Evolutionary conservation across 92 coral and sea anemone genomes (phyloP).

Genomic region (Siderastrea siderea): DNA sequence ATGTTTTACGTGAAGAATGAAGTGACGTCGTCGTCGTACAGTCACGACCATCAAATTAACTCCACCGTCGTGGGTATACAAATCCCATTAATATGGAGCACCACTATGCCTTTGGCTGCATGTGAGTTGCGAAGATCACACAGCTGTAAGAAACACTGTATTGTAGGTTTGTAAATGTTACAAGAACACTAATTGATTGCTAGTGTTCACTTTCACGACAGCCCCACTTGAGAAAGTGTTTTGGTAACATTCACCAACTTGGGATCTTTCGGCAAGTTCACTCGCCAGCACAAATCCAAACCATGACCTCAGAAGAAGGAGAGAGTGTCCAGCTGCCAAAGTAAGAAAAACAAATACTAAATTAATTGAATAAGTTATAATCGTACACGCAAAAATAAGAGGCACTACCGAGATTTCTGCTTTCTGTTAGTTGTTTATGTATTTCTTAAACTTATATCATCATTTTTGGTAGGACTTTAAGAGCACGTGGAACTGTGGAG

Average conservation of each 20-base stretch:
- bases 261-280: constrained; percentile 89
- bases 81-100: no score
- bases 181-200: neutral
- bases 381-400: no score
- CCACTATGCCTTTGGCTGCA: no score
- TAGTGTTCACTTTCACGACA: constrained; percentile 17
- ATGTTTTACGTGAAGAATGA: no score
- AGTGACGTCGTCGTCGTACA: no score
- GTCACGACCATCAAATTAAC: no score
- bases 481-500: constrained; percentile 96
- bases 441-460: neutral
- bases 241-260: constrained; percentile 87
- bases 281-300: constrained; percentile 86
- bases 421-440: neutral
- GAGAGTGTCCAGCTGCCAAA: constrained; percentile 88
- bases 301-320: constrained; percentile 94
- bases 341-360: constrained; percentile 54
- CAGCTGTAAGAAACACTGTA: no score
- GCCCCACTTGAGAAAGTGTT: constrained; percentile 98
- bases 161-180: no score
- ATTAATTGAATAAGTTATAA: neutral
- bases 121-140: no score
- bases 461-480: constrained; percentile 69
- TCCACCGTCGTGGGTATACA: no score
- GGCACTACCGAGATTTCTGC: neutral